Conservation (phyloP, 2,888 invertebrate species). For the Drosophila siamana region DNA sequence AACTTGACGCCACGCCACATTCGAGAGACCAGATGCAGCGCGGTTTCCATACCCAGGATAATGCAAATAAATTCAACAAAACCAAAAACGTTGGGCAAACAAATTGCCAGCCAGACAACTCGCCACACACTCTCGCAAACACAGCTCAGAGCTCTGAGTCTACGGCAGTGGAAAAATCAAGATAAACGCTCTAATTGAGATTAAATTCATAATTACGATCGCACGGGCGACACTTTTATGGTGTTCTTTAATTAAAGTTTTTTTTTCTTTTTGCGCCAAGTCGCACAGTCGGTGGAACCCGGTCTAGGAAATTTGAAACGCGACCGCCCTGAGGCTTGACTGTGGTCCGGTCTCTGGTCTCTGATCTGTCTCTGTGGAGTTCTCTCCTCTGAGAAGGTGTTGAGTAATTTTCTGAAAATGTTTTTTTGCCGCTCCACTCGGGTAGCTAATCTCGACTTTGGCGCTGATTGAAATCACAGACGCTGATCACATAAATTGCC, state of each 20-base stretch:
- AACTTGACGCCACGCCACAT: slow-evolving; percentile 35
- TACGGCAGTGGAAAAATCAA: slow-evolving; percentile 66
- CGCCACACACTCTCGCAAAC: slow-evolving; percentile 30
- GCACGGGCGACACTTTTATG: slow-evolving; percentile 84
- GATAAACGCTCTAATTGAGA: slow-evolving; percentile 84
- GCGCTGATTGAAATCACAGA: slow-evolving; percentile 81
- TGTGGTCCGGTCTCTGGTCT: slow-evolving; percentile 16
- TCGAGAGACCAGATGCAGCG: slow-evolving; percentile 21
- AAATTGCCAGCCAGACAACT: slow-evolving; percentile 61
- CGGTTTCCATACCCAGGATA: slow-evolving; percentile 59
- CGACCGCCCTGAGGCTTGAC: slow-evolving; percentile 47
- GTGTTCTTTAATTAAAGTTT: slow-evolving; percentile 84
- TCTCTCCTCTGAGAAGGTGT: slow-evolving; percentile 62
- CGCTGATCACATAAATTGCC: slow-evolving; percentile 83
- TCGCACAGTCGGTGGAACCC: slow-evolving; percentile 13
- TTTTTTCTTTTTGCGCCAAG: slow-evolving; percentile 23
- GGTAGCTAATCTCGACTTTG: slow-evolving; percentile 30
- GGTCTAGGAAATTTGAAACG: slow-evolving; percentile 71
- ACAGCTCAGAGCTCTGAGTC: slow-evolving; percentile 2
- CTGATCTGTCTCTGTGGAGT: slow-evolving; percentile 13
- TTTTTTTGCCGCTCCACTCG: slow-evolving; percentile 5
- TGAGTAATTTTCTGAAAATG: slow-evolving; percentile 77
- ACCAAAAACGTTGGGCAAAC: slow-evolving; percentile 60
- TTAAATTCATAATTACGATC: slow-evolving; percentile 85
- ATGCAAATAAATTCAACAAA: slow-evolving; percentile 74